These are phyloP conservation scores for Micrastur ruficollis DNA, from an alignment of 2,797 vertebrate genomes.

Conservation along the genomic window DNA sequence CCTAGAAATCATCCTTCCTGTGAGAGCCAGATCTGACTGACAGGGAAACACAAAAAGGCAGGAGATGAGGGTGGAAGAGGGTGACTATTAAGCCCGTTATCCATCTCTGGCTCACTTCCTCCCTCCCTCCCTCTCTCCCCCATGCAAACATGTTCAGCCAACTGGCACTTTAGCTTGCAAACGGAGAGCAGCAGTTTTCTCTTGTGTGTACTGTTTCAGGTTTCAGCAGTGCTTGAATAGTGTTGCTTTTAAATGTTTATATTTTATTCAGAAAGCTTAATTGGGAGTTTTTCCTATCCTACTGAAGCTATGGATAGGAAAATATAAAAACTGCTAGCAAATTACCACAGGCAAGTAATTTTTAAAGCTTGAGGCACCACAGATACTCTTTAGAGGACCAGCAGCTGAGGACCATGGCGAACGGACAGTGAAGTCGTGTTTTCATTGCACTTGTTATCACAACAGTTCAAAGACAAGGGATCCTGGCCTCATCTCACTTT, in stretches of 20 bases:
- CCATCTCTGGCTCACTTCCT: background rate
- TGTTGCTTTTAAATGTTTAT: conserved; percentile 33
- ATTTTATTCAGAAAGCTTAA: conserved; percentile 61
- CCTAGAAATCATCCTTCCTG: background rate
- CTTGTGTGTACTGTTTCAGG: background rate
- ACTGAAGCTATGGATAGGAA: background rate
- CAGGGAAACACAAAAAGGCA: background rate
- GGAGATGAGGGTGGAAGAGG: background rate
- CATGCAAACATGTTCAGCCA: background rate
- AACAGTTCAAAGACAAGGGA: background rate
- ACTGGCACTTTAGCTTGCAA: background rate
- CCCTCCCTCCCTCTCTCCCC: background rate
- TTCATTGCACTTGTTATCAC: background rate
- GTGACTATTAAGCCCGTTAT: background rate
- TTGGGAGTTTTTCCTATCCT: conserved; percentile 25
- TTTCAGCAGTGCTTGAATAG: conserved; percentile 9
- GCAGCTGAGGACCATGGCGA: background rate
- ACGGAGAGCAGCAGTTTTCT: background rate
- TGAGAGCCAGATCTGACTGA: background rate
- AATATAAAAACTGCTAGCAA: background rate
- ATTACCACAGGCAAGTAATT: background rate
- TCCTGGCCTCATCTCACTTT: background rate
- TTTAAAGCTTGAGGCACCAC: background rate
- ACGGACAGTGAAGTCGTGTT: background rate
- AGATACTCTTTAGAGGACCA: background rate